Conservation (phyloP, 92 coral and sea anemone genomes). For the Epizoanthus scotinus region DNA sequence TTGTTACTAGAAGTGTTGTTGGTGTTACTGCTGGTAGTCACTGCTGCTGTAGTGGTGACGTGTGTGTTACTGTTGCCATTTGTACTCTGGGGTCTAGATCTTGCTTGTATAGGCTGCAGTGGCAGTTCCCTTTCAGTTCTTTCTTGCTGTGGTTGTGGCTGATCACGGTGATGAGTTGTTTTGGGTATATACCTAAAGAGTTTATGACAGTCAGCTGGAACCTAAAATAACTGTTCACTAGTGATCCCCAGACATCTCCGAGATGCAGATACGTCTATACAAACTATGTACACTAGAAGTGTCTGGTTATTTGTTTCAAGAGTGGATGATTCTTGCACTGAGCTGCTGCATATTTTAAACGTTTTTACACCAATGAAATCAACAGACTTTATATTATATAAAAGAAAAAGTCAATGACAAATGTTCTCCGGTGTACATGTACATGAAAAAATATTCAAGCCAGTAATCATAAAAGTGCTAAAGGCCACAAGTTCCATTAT, state of each 20-base stretch:
- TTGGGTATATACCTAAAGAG: conserved; percentile 23
- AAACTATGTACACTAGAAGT: too few relatives aligned
- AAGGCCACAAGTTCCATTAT: too few relatives aligned
- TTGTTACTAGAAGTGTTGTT: conserved; percentile 50
- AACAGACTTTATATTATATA: too few relatives aligned
- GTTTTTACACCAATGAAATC: too few relatives aligned
- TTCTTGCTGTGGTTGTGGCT: conserved; percentile 60
- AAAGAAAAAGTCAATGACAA: too few relatives aligned
- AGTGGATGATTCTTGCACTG: too few relatives aligned
- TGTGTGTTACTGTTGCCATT: conserved; percentile 40
- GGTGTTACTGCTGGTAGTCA: conserved; percentile 37
- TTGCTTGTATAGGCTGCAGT: conserved; percentile 45
- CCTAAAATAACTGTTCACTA: not conserved
- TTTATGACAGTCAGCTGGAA: not conserved
- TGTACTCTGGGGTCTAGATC: conserved; percentile 66
- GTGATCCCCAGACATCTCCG: not conserved
- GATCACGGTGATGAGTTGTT: conserved; percentile 51
- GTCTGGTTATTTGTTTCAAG: too few relatives aligned
- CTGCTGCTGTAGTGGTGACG: conserved; percentile 36
- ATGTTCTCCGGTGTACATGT: too few relatives aligned
- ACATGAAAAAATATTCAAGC: too few relatives aligned
- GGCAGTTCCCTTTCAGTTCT: conserved; percentile 60
- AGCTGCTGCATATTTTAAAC: too few relatives aligned
- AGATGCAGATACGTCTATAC: too few relatives aligned
- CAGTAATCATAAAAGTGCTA: too few relatives aligned